Conservation (phyloP, 2,113 vertebrate species). For the Caloenas nicobarica region DNA sequence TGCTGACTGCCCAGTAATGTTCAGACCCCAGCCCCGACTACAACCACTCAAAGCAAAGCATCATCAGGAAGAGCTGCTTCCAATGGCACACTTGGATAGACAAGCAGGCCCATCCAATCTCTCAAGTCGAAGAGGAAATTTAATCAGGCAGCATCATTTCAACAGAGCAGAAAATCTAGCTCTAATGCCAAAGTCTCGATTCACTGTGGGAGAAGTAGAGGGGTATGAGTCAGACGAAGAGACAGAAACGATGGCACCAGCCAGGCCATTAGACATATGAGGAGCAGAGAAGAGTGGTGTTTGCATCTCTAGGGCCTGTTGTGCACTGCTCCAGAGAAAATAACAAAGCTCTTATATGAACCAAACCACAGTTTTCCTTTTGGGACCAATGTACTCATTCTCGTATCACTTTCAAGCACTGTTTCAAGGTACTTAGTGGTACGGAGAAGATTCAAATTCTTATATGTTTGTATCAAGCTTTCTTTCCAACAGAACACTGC, state of each 20-base stretch:
- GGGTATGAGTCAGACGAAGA: conserved; percentile 65
- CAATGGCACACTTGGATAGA: conserved; percentile 25
- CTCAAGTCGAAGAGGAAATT: not conserved
- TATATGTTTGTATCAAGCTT: not conserved
- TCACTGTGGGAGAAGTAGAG: not conserved
- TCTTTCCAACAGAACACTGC: not conserved
- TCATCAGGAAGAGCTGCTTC: not conserved
- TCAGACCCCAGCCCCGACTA: not conserved
- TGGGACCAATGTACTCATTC: not conserved
- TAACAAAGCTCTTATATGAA: conserved; percentile 28
- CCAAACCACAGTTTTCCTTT: not conserved
- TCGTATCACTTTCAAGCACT: not conserved
- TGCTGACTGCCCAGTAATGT: not conserved
- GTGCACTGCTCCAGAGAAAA: conserved; percentile 43
- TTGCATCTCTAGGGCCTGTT: conserved; percentile 15
- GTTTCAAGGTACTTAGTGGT: not conserved
- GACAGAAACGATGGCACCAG: conserved; percentile 13
- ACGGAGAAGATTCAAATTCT: not conserved
- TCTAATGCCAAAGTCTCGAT: not conserved
- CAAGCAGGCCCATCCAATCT: not conserved
- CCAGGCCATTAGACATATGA: conserved; percentile 48
- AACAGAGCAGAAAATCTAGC: not conserved
- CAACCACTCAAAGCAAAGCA: not conserved
- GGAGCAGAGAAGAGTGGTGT: not conserved
- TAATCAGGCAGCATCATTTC: not conserved